Evolutionary conservation across 2,797 vertebrate species (phyloP).

Genomic region (Scolopax rusticola): DNA sequence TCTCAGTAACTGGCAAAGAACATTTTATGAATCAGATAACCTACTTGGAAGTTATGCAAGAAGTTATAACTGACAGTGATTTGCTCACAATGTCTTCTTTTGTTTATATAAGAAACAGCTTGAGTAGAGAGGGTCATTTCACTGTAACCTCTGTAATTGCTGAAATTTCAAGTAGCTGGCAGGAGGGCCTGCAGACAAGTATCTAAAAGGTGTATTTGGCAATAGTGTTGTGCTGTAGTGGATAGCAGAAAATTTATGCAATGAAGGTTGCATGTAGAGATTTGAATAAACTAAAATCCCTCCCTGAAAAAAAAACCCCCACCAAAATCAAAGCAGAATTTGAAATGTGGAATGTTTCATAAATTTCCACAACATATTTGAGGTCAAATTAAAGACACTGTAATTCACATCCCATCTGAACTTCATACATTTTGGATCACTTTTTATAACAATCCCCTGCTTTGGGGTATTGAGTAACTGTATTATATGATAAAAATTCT

Average conservation of each 20-base stretch:
- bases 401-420: background rate
- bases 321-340: background rate
- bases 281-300: background rate
- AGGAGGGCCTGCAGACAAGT: background rate
- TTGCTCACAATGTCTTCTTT: background rate
- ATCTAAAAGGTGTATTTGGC: background rate
- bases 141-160: background rate
- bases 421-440: background rate
- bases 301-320: background rate
- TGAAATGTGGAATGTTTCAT: background rate
- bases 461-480: background rate
- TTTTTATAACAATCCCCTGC: background rate
- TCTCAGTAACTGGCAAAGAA: background rate
- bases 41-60: background rate
- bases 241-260: background rate
- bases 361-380: constrained; percentile 34
- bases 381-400: constrained; percentile 18
- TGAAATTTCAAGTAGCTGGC: background rate
- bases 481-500: background rate
- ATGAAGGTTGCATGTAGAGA: background rate
- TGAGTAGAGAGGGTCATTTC: background rate
- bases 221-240: background rate
- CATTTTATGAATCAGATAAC: background rate
- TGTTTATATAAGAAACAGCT: background rate
- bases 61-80: background rate